A percentile compares a stretch with the other conserved stretches of the same genome.
These are phyloP conservation scores for Lethrus apterus DNA, from an alignment of 1,140 invertebrate species.

Conservation along the genomic window DNA sequence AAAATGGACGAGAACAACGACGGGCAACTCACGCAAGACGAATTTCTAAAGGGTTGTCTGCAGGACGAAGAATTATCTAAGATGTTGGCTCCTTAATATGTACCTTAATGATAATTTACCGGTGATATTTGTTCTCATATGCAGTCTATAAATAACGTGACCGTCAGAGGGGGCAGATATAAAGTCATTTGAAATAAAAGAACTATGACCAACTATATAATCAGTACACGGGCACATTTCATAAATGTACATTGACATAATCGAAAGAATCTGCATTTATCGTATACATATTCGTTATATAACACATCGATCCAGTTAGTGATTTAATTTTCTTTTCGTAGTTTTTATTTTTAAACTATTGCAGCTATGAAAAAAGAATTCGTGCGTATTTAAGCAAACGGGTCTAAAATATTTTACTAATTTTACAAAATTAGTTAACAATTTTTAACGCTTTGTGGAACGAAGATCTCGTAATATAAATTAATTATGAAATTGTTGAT, in stretches of 20 bases:
- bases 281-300: conserved; percentile 4
- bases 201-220: too few relatives aligned
- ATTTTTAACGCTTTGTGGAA: too few relatives aligned
- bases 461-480: too few relatives aligned
- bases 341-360: too few relatives aligned
- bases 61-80: conserved; percentile 95
- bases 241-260: conserved; percentile 4
- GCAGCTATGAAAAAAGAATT: too few relatives aligned
- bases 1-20: conserved; percentile 99
- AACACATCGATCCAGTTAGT: conserved; percentile 7
- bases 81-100: conserved; percentile 84
- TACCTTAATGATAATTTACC: conserved; percentile 8
- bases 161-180: background rate
- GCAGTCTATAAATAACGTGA: background rate
- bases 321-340: background rate
- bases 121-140: background rate
- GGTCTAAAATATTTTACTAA: too few relatives aligned
- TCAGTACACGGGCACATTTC: background rate
- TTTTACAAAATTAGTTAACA: too few relatives aligned
- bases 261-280: conserved; percentile 7
- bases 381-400: too few relatives aligned
- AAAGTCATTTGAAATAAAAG: background rate
- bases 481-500: too few relatives aligned
- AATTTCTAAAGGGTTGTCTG: conserved; percentile 97
- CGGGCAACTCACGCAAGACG: conserved; percentile 94